Evolutionary conservation across 2,888 invertebrate genomes (phyloP).

Genomic region (Lycocerus yunnanus): DNA sequence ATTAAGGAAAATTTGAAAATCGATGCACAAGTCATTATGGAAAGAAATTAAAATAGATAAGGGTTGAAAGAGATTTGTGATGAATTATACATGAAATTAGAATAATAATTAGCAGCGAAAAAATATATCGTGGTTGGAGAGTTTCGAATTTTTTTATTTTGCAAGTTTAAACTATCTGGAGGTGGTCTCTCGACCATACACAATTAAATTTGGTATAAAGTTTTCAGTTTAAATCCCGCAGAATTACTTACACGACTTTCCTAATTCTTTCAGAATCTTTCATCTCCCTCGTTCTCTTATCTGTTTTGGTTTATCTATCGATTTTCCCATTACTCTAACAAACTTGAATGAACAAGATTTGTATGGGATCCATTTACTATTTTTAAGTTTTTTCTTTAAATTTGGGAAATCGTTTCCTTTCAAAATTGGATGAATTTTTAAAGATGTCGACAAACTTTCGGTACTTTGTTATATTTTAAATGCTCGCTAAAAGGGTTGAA

Average conservation of each 20-base stretch:
- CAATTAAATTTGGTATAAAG: not conserved
- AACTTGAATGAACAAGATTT: not conserved
- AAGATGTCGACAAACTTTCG: not conserved
- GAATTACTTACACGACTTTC: not conserved
- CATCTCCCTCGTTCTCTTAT: not conserved
- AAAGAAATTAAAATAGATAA: not conserved
- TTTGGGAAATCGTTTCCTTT: not conserved
- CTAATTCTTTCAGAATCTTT: not conserved
- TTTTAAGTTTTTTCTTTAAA: not conserved
- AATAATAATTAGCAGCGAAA: not conserved
- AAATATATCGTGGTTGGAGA: not conserved
- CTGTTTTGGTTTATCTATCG: not conserved
- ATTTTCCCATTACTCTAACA: not conserved
- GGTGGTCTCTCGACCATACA: not conserved
- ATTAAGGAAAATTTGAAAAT: not conserved
- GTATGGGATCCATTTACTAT: not conserved
- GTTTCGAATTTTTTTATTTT: not conserved
- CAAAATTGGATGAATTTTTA: not conserved
- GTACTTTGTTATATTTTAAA: conserved; percentile 9
- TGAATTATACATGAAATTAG: not conserved
- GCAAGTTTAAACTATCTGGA: not conserved
- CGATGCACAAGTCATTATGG: not conserved
- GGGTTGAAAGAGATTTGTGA: not conserved
- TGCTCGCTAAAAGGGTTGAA: conserved; percentile 8
- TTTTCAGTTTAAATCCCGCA: not conserved